Evolutionary conservation across 2,113 vertebrate genomes (phyloP).

Genomic region (Ursus arctos): DNA sequence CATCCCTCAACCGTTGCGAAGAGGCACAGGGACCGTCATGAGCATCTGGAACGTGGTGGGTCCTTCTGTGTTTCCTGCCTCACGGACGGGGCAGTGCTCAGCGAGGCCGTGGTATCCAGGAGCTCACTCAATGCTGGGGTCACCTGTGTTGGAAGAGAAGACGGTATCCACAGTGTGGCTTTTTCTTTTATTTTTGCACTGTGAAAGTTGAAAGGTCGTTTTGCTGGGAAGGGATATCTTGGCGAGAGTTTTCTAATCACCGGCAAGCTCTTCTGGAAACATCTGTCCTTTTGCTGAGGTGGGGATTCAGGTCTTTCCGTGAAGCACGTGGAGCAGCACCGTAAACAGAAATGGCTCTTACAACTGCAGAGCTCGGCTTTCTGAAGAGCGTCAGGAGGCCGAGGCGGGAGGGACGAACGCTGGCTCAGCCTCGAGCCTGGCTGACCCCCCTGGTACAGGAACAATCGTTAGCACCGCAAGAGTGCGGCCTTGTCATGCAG

Average conservation of each 20-base stretch:
- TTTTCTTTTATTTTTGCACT: neutral
- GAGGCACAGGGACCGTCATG: neutral
- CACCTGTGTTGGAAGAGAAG: too few relatives aligned
- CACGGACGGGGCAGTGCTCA: too few relatives aligned
- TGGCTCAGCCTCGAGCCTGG: neutral
- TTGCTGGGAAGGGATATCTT: neutral
- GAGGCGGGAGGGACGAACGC: neutral
- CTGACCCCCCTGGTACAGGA: too few relatives aligned
- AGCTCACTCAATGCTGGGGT: too few relatives aligned
- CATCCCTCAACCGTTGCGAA: neutral
- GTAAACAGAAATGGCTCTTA: neutral
- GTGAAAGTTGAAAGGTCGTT: neutral
- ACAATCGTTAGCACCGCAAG: too few relatives aligned
- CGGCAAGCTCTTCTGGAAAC: neutral
- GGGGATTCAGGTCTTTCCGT: neutral
- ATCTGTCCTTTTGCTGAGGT: neutral
- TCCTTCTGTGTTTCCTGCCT: neutral
- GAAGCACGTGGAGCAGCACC: too few relatives aligned
- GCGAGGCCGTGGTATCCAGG: too few relatives aligned
- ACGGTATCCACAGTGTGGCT: too few relatives aligned
- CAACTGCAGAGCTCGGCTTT: neutral
- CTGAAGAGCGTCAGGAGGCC: too few relatives aligned
- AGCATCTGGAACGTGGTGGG: neutral
- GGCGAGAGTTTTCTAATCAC: neutral
- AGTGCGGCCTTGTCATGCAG: neutral